Conservation (phyloP, 2,797 vertebrate species). For the Sparidentex hasta region DNA sequence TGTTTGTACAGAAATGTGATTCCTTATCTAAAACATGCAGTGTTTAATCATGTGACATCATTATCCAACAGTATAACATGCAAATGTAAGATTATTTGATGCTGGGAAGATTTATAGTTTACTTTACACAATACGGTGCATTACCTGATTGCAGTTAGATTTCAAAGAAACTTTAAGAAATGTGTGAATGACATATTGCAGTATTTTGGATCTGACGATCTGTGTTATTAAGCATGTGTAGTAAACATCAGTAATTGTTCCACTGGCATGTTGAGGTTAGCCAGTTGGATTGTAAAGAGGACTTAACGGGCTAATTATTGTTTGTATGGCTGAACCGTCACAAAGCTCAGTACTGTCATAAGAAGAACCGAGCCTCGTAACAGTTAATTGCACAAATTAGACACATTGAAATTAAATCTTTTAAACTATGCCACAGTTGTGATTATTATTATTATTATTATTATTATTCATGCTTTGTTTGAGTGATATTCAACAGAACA, state of each 20-base stretch:
- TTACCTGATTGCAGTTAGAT: not conserved
- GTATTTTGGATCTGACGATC: constrained; percentile 6
- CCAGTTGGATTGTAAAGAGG: constrained; percentile 8
- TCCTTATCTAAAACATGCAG: not conserved
- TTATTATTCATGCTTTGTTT: not conserved
- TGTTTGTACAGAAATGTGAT: not conserved
- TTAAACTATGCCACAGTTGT: constrained; percentile 2
- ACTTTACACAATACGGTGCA: not conserved
- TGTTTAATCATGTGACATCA: not conserved
- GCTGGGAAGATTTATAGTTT: not conserved
- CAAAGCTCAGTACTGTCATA: constrained; percentile 9
- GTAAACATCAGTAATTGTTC: constrained; percentile 27
- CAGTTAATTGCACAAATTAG: constrained; percentile 40
- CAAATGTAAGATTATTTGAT: not conserved
- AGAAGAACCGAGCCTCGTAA: constrained; percentile 5
- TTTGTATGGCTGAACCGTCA: constrained; percentile 34
- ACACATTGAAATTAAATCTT: constrained; percentile 25
- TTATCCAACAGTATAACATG: not conserved
- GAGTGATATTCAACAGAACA: constrained; percentile 9
- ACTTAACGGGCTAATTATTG: constrained; percentile 42
- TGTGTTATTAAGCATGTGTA: constrained; percentile 8
- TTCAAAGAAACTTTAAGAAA: not conserved
- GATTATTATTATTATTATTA: constrained; percentile 12
- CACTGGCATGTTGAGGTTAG: not conserved
- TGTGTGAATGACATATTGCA: not conserved